Conservation (phyloP, 2,888 invertebrate species). For the Yponomeuta cagnagella region DNA sequence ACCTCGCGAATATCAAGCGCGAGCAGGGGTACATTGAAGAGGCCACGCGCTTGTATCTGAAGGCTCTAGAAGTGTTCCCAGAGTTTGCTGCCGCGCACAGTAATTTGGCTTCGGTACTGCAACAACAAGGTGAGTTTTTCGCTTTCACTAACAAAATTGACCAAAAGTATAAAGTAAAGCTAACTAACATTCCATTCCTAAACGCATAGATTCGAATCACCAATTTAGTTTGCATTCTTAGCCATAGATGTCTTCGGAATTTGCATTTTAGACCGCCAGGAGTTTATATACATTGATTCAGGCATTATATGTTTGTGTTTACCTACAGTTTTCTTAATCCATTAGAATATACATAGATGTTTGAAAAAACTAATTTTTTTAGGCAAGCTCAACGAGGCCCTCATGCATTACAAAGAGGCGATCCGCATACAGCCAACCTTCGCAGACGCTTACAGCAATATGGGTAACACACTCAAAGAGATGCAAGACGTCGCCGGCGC, state of each 20-base stretch:
- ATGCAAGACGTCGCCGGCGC: conserved; percentile 99
- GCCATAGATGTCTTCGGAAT: too few species aligned
- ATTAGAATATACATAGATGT: background rate
- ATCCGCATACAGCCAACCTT: conserved; percentile 99
- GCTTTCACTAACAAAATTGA: too few species aligned
- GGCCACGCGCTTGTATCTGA: conserved; percentile 95
- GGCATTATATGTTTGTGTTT: too few species aligned
- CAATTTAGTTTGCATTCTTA: too few species aligned
- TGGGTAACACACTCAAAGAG: conserved; percentile 99
- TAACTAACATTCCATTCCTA: too few species aligned
- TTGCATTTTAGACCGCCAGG: too few species aligned
- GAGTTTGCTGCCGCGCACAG: conserved; percentile 99
- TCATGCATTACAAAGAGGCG: conserved; percentile 99
- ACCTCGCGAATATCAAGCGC: conserved; percentile 98
- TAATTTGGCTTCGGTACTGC: conserved; percentile 97
- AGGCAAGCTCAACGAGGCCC: conserved; percentile 93
- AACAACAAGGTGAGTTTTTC: conserved; percentile 91
- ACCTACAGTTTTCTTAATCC: too few species aligned
- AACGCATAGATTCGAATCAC: too few species aligned
- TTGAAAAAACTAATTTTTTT: background rate
- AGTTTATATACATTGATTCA: too few species aligned
- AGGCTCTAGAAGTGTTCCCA: conserved; percentile 95
- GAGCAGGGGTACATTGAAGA: conserved; percentile 99
- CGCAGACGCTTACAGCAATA: conserved; percentile 99
- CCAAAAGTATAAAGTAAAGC: too few species aligned